These are phyloP conservation scores for Cephalotes varians DNA, from an alignment of 2,888 invertebrate genomes.

Conservation along the genomic window DNA sequence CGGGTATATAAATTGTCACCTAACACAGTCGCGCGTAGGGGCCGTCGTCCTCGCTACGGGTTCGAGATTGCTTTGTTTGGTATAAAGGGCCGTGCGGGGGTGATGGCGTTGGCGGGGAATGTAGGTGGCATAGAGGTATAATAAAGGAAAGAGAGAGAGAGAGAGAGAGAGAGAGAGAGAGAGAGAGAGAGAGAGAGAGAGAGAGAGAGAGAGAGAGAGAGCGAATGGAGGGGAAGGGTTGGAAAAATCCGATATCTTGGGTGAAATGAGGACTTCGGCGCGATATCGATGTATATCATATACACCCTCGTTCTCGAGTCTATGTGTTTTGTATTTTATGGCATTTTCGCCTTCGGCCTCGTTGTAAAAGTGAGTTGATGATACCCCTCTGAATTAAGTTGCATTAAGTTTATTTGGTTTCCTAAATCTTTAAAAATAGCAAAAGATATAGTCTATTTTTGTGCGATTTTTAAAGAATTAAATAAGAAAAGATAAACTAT, in stretches of 20 bases:
- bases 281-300: conserved; percentile 70
- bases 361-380: not conserved
- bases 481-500: not conserved
- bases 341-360: not conserved
- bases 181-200: conserved; percentile 49
- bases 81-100: conserved; percentile 78
- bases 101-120: conserved; percentile 66
- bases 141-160: conserved; percentile 63
- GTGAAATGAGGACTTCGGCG: conserved; percentile 74
- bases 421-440: not conserved
- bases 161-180: conserved; percentile 44
- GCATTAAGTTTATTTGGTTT: not conserved
- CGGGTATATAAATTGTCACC: conserved; percentile 84
- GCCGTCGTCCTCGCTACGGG: conserved; percentile 73
- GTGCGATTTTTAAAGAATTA: not conserved
- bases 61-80: conserved; percentile 84
- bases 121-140: conserved; percentile 65
- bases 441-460: not conserved
- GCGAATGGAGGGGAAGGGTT: conserved; percentile 44
- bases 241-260: conserved; percentile 78
- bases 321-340: conserved; percentile 49
- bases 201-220: conserved; percentile 53
- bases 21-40: conserved; percentile 82
- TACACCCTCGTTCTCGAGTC: conserved; percentile 55
- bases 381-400: not conserved